Conservation (phyloP, 2,797 vertebrate species). For the Phyllotis vaccarum region DNA sequence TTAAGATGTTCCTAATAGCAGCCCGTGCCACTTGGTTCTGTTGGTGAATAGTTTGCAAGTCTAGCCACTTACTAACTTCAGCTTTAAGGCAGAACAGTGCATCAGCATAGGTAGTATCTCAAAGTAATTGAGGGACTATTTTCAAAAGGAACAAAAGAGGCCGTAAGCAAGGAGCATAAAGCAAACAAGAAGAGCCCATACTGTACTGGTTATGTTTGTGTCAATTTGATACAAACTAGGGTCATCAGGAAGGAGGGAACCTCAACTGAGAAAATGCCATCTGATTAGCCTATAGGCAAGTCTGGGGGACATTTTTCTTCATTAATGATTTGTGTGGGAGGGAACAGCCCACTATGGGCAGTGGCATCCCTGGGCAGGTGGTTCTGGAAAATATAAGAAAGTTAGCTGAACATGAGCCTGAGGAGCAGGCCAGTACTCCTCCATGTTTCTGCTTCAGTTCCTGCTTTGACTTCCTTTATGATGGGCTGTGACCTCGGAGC, state of each 20-base stretch:
- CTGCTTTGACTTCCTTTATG: background rate
- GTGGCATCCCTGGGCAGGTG: background rate
- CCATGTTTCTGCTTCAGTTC: background rate
- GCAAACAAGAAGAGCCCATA: background rate
- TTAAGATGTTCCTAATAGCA: background rate
- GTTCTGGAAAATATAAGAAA: too few relatives aligned
- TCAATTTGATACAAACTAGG: background rate
- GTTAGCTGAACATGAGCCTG: background rate
- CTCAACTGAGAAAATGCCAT: too few relatives aligned
- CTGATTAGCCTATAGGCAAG: background rate
- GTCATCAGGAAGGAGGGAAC: too few relatives aligned
- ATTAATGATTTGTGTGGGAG: too few relatives aligned
- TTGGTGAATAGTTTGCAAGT: slow-evolving; percentile 57
- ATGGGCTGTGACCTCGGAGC: background rate
- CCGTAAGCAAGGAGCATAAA: slow-evolving; percentile 9
- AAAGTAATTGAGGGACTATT: background rate
- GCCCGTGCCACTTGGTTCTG: background rate
- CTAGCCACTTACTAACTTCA: slow-evolving; percentile 26
- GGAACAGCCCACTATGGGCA: background rate
- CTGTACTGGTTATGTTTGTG: background rate
- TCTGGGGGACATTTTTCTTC: background rate
- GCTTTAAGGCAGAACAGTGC: slow-evolving; percentile 36
- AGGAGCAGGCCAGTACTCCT: too few relatives aligned
- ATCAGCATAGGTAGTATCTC: background rate
- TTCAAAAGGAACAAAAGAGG: background rate